Evolutionary conservation across 2,888 invertebrate species (phyloP).

Genomic region (Heliconius cydno): DNA sequence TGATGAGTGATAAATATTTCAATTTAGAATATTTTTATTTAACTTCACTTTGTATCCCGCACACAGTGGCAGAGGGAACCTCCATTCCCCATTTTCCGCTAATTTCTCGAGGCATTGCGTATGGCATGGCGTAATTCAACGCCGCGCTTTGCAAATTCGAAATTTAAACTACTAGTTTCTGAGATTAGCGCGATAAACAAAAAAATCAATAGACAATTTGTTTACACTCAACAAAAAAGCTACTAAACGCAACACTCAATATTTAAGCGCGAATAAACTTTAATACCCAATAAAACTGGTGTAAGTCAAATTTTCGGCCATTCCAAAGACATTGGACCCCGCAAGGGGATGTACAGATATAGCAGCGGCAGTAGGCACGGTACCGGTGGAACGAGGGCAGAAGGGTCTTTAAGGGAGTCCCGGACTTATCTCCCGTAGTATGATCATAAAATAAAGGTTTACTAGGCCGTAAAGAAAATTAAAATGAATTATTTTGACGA

Average conservation of each 20-base stretch:
- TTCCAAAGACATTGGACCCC: constrained; percentile 38
- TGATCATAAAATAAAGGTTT: constrained; percentile 83
- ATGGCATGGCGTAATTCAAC: not conserved
- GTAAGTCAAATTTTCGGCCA: constrained; percentile 49
- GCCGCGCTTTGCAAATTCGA: not conserved
- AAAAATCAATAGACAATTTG: not conserved
- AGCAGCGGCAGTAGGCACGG: constrained; percentile 20
- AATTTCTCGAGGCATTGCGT: not conserved
- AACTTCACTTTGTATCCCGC: not conserved
- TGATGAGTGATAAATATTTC: too few relatives aligned
- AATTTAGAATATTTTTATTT: too few relatives aligned
- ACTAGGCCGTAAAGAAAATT: constrained; percentile 83
- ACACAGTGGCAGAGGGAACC: not conserved
- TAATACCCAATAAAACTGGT: constrained; percentile 42
- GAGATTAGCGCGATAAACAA: not conserved
- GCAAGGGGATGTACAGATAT: constrained; percentile 40
- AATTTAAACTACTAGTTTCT: not conserved
- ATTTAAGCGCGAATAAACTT: constrained; percentile 41
- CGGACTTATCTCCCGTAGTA: constrained; percentile 77
- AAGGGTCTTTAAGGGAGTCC: constrained; percentile 78
- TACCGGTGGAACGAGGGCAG: constrained; percentile 50
- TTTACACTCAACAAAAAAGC: constrained; percentile 6
- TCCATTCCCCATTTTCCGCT: not conserved
- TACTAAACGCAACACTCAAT: constrained; percentile 16
- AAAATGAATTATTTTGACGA: constrained; percentile 84